Evolutionary conservation across 2,797 vertebrate species (phyloP), one percentile per base, ranked within the genome.

Genomic region (Sebastes vulpes): DNA sequence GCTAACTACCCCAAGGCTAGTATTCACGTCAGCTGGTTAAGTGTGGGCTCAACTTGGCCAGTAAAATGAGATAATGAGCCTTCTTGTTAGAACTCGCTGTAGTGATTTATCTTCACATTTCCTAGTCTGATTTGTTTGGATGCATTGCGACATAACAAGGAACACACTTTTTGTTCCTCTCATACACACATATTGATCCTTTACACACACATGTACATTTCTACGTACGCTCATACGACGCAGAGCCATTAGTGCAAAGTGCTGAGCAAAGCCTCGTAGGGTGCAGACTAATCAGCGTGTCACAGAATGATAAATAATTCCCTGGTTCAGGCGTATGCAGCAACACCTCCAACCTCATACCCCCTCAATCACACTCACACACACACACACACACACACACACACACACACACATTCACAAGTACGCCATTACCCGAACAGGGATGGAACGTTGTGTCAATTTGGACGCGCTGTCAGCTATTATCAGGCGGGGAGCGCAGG

Each of bases 261-360:
- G 87, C 90, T 89, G 88, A 93, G 75, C 58, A 58, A 80, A 77
- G 85, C 77, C 71, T 78, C 82, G 66, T 31, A 72, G 72, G 85
- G 72, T 77, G 60, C 74, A 83, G 79, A 88, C 86, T 86, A 93
- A 94, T 94, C 90, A 91, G 76, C 20, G 73, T 93, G 91, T 92
- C 93, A 91, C 53, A 42, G 59, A 35, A 82, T 93, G 89, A 94
- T 94, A 59, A 89, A 95, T 93, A 84, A 88, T 83, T 82, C 78
- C 81, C 52, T 82, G 38, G 70, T 86, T 89, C 87, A 82, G 60
- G 59, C 21, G 18, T 31, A 54, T 23, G 46, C 75, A 72, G 61
- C 48, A 52, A 26, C 59, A 64, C 20, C 50, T 28, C 58, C 50
- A 78, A 68, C 8, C 69, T 5, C 50, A 21, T 16, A 73, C 35